Percentiles rank a stretch among this genome's conserved stretches.
These are phyloP conservation scores for Coendou prehensilis DNA, from an alignment of 2,797 vertebrate species.

Conservation along the genomic window DNA sequence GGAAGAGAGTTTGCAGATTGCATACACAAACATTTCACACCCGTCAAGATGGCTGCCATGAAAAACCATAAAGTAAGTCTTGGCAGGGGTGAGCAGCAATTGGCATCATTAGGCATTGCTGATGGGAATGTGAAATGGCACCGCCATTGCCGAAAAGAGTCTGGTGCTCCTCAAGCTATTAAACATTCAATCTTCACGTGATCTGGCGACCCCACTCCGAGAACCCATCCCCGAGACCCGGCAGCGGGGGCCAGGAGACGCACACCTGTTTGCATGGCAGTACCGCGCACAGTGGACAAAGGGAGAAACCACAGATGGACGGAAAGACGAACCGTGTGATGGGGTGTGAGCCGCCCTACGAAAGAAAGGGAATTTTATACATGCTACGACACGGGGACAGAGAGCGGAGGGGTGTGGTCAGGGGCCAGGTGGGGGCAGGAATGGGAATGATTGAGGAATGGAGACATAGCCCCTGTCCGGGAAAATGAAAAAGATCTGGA, in stretches of 20 bases:
- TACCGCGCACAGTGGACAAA: accelerated
- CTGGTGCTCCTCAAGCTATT: neutral
- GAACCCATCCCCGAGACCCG: accelerated
- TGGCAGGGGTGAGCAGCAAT: neutral
- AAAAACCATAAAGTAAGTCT: neutral
- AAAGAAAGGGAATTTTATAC: neutral
- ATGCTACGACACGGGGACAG: neutral
- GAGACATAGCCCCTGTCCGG: neutral
- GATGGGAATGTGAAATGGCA: accelerated
- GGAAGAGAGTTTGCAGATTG: too few species aligned
- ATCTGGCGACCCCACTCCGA: neutral
- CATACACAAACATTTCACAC: accelerated
- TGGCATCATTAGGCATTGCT: accelerated
- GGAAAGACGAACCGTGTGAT: accelerated
- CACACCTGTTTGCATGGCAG: accelerated
- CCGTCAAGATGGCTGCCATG: neutral
- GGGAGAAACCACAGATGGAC: neutral
- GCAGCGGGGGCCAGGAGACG: neutral
- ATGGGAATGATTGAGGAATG: accelerated
- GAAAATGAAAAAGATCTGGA: neutral
- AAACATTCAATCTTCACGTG: accelerated
- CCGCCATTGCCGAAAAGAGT: accelerated
- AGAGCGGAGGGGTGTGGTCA: too few species aligned
- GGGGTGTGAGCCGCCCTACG: neutral
- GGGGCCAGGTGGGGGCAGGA: neutral